These are phyloP conservation scores for Acipenser oxyrinchus DNA, from an alignment of 2,797 vertebrate species.

Conservation along the genomic window DNA sequence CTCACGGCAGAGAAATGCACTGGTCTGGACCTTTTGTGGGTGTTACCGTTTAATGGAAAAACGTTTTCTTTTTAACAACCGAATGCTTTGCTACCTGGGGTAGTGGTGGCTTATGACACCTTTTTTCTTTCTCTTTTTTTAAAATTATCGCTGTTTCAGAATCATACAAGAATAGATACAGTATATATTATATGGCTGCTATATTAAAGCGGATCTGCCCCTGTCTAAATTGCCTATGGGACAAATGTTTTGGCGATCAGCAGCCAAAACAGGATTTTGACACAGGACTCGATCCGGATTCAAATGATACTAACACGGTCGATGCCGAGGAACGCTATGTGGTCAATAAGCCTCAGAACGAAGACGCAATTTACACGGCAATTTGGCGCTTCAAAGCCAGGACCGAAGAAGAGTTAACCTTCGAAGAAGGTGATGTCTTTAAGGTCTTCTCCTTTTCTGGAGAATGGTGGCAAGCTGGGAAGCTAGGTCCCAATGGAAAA, in stretches of 20 bases:
- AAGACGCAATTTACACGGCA: slow-evolving; percentile 41
- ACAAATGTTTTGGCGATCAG: too few relatives aligned
- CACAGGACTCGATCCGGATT: not conserved
- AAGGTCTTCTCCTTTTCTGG: slow-evolving; percentile 37
- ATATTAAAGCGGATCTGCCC: slow-evolving; percentile 30
- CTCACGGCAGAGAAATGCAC: too few relatives aligned
- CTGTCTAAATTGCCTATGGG: slow-evolving; percentile 33
- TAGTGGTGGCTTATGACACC: too few relatives aligned
- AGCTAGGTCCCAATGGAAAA: slow-evolving; percentile 38
- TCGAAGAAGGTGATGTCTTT: slow-evolving; percentile 59
- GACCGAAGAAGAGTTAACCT: slow-evolving; percentile 53
- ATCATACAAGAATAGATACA: too few relatives aligned
- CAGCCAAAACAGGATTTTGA: too few relatives aligned
- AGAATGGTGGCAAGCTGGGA: slow-evolving; percentile 64
- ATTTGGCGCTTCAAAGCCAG: slow-evolving; percentile 59
- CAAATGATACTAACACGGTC: too few relatives aligned
- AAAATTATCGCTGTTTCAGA: too few relatives aligned
- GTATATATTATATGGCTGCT: slow-evolving; percentile 28
- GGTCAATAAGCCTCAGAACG: not conserved
- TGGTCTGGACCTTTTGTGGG: too few relatives aligned
- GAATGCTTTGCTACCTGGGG: too few relatives aligned
- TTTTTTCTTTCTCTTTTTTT: too few relatives aligned
- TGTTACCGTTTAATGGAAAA: too few relatives aligned
- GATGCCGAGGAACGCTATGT: not conserved
- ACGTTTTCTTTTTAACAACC: too few relatives aligned